phyloP scores from a whole-genome alignment of 1,140 invertebrate genomes.

The Delia radicum region DNA sequence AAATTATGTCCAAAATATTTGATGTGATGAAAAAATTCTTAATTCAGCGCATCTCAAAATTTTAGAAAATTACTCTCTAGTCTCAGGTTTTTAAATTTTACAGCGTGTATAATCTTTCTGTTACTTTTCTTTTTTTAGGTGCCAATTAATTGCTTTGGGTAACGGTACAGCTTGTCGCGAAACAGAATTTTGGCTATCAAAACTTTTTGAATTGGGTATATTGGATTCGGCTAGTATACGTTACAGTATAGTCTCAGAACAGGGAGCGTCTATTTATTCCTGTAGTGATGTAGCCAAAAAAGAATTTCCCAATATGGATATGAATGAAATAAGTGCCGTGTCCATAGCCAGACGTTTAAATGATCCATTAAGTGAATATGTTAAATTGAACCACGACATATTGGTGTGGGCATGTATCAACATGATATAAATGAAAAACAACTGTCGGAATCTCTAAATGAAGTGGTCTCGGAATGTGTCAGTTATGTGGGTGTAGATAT shows the following conservation, averaged over 20 bases:
- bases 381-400: conserved; percentile 90
- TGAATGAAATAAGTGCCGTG: conserved; percentile 78
- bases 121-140: conserved; percentile 18
- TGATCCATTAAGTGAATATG: conserved; percentile 86
- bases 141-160: conserved; percentile 74
- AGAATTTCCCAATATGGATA: conserved; percentile 82
- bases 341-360: conserved; percentile 84
- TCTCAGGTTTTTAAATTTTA: conserved; percentile 7
- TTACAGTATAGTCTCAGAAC: conserved; percentile 85
- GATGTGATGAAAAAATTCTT: no score
- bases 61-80: no score
- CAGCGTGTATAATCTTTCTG: background rate
- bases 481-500: conserved; percentile 91
- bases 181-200: conserved; percentile 74
- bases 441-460: conserved; percentile 71
- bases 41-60: no score
- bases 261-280: conserved; percentile 88
- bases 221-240: conserved; percentile 63
- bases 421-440: conserved; percentile 82
- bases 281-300: conserved; percentile 77
- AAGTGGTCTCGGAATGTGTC: conserved; percentile 77
- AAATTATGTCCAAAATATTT: no score
- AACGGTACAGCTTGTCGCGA: conserved; percentile 87
- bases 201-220: conserved; percentile 62
- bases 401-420: conserved; percentile 92